Evolutionary conservation across 2,888 invertebrate species (phyloP).

Genomic region (Neria commutata): DNA sequence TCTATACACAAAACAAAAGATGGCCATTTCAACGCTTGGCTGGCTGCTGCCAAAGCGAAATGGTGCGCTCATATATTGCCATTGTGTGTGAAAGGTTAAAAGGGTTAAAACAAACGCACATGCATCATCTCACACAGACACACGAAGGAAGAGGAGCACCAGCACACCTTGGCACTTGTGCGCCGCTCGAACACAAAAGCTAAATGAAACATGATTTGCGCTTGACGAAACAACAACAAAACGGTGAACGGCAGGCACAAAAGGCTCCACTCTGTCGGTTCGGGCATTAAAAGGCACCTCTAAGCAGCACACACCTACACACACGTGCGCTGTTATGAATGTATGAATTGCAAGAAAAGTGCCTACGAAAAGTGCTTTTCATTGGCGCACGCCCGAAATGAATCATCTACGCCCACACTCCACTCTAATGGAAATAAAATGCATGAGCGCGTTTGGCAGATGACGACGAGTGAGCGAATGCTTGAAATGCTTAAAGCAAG

Average conservation of each 20-base stretch:
- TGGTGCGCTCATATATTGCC: too few species aligned
- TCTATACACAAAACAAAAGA: too few species aligned
- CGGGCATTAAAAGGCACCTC: not conserved
- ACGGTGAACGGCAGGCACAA: not conserved
- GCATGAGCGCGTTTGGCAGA: too few species aligned
- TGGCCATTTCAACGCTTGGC: not conserved
- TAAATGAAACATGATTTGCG: conserved; percentile 1
- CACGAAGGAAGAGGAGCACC: too few species aligned
- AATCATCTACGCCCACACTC: not conserved
- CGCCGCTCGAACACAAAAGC: not conserved
- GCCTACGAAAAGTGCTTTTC: too few species aligned
- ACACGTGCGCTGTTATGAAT: too few species aligned
- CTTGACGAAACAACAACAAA: not conserved
- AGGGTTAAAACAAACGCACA: not conserved
- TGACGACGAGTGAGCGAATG: not conserved
- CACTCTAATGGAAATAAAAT: not conserved
- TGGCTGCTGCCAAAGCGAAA: not conserved
- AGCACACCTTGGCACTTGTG: not conserved
- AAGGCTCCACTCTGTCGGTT: too few species aligned
- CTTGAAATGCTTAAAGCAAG: too few species aligned
- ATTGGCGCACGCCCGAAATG: not conserved
- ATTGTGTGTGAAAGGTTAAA: not conserved
- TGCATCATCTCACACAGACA: too few species aligned
- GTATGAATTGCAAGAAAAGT: not conserved
- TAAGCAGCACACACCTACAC: not conserved